Evolutionary conservation across 2,797 vertebrate genomes (phyloP).

Genomic region (Thamnophis elegans): DNA sequence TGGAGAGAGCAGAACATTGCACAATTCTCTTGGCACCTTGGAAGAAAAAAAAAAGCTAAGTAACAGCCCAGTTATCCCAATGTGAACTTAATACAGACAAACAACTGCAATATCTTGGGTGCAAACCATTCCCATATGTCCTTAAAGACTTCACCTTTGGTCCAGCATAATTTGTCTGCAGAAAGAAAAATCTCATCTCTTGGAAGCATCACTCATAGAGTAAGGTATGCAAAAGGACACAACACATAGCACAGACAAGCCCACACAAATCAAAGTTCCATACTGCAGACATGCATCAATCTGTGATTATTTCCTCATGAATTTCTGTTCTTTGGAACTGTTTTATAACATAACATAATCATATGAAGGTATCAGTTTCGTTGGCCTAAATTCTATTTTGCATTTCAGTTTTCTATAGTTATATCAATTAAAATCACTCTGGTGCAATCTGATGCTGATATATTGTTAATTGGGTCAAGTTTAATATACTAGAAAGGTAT

Average conservation of each 20-base stretch:
- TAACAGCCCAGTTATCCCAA: conserved; percentile 14
- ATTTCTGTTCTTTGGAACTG: background rate
- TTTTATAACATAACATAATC: background rate
- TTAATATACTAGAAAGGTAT: background rate
- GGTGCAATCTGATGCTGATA: background rate
- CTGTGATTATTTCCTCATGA: background rate
- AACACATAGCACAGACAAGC: background rate
- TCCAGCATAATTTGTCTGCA: background rate
- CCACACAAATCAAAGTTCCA: background rate
- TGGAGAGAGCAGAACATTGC: background rate
- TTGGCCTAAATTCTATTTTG: background rate
- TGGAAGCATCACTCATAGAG: background rate
- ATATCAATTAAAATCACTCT: background rate
- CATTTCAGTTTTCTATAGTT: background rate
- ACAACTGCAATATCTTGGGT: conserved; percentile 19
- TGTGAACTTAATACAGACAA: conserved; percentile 48
- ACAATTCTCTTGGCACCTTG: conserved; percentile 1
- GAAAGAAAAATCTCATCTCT: background rate
- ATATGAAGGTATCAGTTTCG: background rate
- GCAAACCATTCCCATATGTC: background rate
- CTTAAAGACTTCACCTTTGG: background rate
- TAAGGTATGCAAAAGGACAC: background rate
- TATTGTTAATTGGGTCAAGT: background rate
- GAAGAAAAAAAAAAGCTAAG: conserved; percentile 15
- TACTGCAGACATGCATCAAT: background rate